Evolutionary conservation across 2,888 invertebrate species (phyloP).

Genomic region (Meloe dianella): DNA sequence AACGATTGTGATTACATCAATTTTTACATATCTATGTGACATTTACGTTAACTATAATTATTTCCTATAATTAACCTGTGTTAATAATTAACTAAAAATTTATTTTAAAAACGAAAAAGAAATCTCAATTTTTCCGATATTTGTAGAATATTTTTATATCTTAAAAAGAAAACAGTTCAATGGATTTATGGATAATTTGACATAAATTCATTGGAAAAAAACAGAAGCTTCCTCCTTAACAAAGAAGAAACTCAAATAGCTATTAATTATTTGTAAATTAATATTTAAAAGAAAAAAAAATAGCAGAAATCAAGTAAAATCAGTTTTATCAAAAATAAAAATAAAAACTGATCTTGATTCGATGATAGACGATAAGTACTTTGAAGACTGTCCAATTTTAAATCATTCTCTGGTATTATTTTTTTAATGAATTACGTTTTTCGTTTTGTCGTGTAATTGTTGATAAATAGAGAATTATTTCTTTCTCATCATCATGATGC

Average conservation of each 20-base stretch:
- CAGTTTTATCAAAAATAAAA: no score
- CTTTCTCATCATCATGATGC: conserved; percentile 2
- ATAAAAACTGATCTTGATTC: conserved; percentile 16
- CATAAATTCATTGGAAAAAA: conserved; percentile 6
- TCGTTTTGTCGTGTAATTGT: conserved; percentile 15
- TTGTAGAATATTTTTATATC: conserved; percentile 31
- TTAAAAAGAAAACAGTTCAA: conserved; percentile 12
- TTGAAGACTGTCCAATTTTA: conserved; percentile 42
- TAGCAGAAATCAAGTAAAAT: background rate
- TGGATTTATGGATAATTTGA: conserved; percentile 11
- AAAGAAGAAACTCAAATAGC: background rate
- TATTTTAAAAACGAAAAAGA: conserved; percentile 19
- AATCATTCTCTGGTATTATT: conserved; percentile 18
- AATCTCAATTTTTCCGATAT: conserved; percentile 22
- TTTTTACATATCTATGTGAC: conserved; percentile 10
- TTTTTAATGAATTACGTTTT: background rate
- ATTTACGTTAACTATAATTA: background rate
- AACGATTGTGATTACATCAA: conserved; percentile 5
- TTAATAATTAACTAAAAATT: conserved; percentile 5
- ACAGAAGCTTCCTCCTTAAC: conserved; percentile 27
- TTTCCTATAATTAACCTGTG: background rate
- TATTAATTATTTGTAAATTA: conserved; percentile 21
- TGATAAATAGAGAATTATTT: conserved; percentile 17
- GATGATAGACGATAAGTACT: conserved; percentile 13
- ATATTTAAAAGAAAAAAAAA: background rate